Evolutionary conservation across 2,888 invertebrate species (phyloP).

Genomic region (Macroteleia sp.): DNA sequence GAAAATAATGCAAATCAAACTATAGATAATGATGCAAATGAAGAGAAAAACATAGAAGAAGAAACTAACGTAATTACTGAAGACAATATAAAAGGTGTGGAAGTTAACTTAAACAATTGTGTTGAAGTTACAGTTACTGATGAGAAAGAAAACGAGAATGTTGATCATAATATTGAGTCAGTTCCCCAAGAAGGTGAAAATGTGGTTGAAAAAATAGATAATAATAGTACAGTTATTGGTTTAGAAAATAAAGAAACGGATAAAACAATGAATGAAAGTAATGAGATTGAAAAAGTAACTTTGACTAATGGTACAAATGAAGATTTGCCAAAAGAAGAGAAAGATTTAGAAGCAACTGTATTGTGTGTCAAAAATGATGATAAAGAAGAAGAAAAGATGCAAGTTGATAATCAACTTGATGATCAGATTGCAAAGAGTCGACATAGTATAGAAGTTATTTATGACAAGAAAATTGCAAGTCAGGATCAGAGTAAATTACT

Average conservation of each 20-base stretch:
- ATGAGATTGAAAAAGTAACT: neutral
- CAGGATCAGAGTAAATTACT: conserved; percentile 66
- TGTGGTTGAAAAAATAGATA: no score
- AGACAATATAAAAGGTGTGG: no score
- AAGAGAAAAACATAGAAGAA: neutral
- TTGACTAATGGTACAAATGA: conserved; percentile 5
- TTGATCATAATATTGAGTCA: no score
- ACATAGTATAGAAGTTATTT: conserved; percentile 77
- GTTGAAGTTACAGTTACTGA: no score
- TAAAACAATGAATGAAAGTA: no score
- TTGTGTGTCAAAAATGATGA: no score
- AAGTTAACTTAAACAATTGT: no score
- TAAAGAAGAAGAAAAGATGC: neutral
- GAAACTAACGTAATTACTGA: neutral
- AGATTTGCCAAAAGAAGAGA: no score
- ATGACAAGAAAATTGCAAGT: conserved; percentile 69
- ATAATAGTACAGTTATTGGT: no score
- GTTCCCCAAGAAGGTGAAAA: no score
- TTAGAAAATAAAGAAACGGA: neutral
- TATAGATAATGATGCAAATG: neutral
- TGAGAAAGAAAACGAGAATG: no score
- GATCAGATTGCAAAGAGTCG: conserved; percentile 63
- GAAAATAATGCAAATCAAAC: neutral
- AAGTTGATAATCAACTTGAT: neutral
- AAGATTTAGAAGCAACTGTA: no score